Conservation (phyloP, 2,888 invertebrate species). For the Pyralis farinalis region DNA sequence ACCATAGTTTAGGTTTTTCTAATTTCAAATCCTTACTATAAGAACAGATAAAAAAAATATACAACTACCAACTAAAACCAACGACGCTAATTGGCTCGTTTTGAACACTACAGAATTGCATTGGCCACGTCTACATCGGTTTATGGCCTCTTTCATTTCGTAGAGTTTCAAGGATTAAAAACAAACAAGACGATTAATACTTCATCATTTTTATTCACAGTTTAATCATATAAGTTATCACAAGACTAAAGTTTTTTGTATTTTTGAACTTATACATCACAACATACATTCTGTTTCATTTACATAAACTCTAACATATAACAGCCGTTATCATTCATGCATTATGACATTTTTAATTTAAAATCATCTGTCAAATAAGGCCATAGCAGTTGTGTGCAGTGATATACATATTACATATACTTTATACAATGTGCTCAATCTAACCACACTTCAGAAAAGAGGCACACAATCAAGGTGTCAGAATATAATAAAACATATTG, state of each 20-base stretch:
- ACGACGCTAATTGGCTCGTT: too few species aligned
- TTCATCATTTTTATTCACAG: conserved; percentile 75
- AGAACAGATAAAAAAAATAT: too few species aligned
- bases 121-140: too few species aligned
- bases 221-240: conserved; percentile 75
- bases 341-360: conserved; percentile 41
- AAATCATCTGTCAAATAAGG: conserved; percentile 63
- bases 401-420: conserved; percentile 20
- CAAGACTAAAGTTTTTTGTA: conserved; percentile 73
- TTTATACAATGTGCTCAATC: conserved; percentile 41
- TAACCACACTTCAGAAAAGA: conserved; percentile 36
- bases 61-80: too few species aligned
- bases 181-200: conserved; percentile 50
- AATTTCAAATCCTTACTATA: too few species aligned
- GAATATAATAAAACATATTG: conserved; percentile 54
- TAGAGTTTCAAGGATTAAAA: too few species aligned
- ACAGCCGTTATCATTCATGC: conserved; percentile 62
- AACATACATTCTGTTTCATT: conserved; percentile 61
- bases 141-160: too few species aligned
- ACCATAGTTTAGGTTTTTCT: too few species aligned
- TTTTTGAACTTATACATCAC: conserved; percentile 78
- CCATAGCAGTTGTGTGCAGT: conserved; percentile 54
- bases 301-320: conserved; percentile 64
- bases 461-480: conserved; percentile 48
- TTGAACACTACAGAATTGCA: too few species aligned